phyloP scores from a whole-genome alignment of 2,113 vertebrate genomes.

The Brachyhypopomus gauderio region DNA sequence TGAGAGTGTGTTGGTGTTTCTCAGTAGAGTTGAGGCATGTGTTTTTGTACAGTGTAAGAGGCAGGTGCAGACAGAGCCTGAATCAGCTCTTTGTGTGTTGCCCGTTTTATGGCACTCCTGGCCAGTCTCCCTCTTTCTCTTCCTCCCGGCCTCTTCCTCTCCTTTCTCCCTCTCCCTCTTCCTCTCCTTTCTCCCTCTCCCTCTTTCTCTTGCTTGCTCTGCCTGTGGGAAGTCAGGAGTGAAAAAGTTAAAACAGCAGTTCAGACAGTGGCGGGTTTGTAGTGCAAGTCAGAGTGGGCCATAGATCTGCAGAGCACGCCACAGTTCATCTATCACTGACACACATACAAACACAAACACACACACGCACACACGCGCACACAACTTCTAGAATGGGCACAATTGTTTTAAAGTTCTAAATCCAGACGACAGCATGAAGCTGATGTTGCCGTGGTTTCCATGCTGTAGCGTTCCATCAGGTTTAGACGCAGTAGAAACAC shows the following conservation, averaged over 20 bases:
- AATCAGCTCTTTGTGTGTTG: constrained; percentile 57
- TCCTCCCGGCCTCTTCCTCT: constrained; percentile 52
- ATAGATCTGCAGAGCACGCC: constrained; percentile 55
- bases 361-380: constrained; percentile 31
- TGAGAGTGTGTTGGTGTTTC: constrained; percentile 42
- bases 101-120: constrained; percentile 55
- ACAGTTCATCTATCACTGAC: constrained; percentile 56
- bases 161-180: constrained; percentile 51
- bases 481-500: constrained; percentile 40
- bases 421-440: constrained; percentile 39
- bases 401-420: constrained; percentile 42
- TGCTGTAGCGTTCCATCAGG: constrained; percentile 24
- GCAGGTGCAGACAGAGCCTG: constrained; percentile 55
- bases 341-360: constrained; percentile 26
- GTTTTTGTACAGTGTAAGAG: constrained; percentile 55
- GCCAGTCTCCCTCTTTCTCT: constrained; percentile 54
- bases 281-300: constrained; percentile 53
- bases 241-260: constrained; percentile 53
- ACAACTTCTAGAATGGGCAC: constrained; percentile 38
- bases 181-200: constrained; percentile 50
- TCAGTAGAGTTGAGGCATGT: constrained; percentile 48
- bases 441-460: constrained; percentile 48
- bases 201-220: constrained; percentile 25
- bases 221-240: constrained; percentile 55
- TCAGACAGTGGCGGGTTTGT: constrained; percentile 57